Conservation (phyloP, 2,888 invertebrate species). For the Diplolepis rosae region DNA sequence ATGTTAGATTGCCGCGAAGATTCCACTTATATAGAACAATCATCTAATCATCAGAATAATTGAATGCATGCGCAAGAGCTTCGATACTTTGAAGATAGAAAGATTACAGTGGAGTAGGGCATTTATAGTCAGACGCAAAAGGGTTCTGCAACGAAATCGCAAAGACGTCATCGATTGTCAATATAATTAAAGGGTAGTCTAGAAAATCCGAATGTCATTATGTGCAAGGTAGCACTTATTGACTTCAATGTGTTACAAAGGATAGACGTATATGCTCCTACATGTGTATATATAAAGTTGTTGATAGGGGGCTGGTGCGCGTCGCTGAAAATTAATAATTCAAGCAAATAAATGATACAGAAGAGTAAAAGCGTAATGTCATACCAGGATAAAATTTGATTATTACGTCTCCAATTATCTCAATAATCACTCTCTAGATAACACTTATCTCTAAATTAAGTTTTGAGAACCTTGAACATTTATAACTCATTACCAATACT, state of each 20-base stretch:
- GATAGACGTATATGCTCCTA: too few species aligned
- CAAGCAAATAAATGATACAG: not conserved
- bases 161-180: not conserved
- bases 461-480: too few species aligned
- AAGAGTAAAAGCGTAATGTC: not conserved
- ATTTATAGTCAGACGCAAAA: conserved; percentile 21
- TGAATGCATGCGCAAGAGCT: too few species aligned
- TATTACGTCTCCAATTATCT: not conserved
- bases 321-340: not conserved
- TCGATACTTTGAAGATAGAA: too few species aligned
- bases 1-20: too few species aligned
- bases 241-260: not conserved
- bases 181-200: not conserved
- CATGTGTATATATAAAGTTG: not conserved
- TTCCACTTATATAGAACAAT: too few species aligned
- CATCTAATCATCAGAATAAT: too few species aligned
- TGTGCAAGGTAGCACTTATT: not conserved
- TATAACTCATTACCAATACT: too few species aligned
- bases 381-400: not conserved
- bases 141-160: not conserved
- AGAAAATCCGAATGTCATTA: not conserved
- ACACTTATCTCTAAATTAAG: too few species aligned
- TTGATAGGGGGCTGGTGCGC: not conserved
- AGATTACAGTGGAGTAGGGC: conserved; percentile 26
- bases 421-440: too few species aligned